A percentile compares a stretch with the other conserved stretches of the same genome.
These are phyloP conservation scores for Anableps anableps DNA, from an alignment of 2,797 vertebrate species.

Conservation along the genomic window DNA sequence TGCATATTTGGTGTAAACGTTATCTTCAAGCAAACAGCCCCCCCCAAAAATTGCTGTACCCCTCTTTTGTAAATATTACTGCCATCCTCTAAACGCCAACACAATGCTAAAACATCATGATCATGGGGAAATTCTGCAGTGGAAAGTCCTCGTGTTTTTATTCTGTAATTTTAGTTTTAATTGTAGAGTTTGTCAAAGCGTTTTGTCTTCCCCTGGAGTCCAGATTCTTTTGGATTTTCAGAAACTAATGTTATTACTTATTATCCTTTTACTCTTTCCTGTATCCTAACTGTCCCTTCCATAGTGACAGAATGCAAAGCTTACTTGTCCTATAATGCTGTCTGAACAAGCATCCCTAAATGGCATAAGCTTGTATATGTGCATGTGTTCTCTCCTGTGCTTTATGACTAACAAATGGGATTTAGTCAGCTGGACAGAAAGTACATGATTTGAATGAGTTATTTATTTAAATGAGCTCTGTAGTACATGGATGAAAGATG, in stretches of 20 bases:
- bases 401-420: constrained; percentile 35
- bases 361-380: background rate
- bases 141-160: too few relatives aligned
- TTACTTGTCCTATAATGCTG: constrained; percentile 13
- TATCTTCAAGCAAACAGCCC: too few relatives aligned
- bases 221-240: background rate
- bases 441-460: constrained; percentile 27
- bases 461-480: constrained; percentile 56
- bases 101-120: too few relatives aligned
- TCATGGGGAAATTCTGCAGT: too few relatives aligned
- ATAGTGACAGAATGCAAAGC: constrained; percentile 4
- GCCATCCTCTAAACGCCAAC: too few relatives aligned
- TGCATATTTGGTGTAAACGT: too few relatives aligned
- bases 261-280: background rate
- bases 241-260: background rate
- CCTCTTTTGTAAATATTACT: too few relatives aligned
- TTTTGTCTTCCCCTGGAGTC: background rate
- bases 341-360: constrained; percentile 22
- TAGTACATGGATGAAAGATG: constrained; percentile 48
- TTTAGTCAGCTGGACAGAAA: constrained; percentile 12
- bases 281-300: background rate
- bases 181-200: background rate
- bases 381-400: constrained; percentile 1
- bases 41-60: too few relatives aligned
- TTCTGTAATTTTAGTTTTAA: too few relatives aligned